phyloP scores from a whole-genome alignment of 2,797 vertebrate genomes.

The Acanthurus tractus region DNA sequence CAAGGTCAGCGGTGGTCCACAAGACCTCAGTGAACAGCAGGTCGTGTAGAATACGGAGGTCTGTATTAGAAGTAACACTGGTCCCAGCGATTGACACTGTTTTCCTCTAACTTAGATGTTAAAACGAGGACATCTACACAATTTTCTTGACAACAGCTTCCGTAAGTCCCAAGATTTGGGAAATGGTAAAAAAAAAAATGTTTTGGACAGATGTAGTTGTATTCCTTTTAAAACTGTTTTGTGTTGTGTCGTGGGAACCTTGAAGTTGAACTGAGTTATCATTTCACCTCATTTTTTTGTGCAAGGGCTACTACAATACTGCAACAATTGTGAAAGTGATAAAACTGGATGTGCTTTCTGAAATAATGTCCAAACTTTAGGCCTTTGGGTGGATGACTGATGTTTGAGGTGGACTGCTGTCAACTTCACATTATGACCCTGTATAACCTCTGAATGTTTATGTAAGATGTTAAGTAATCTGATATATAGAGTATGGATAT shows the following conservation, averaged over 20 bases:
- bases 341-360: neutral
- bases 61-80: neutral
- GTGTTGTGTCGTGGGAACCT: neutral
- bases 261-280: too few relatives aligned
- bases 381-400: neutral
- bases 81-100: neutral
- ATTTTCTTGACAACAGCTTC: neutral
- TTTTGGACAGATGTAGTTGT: neutral
- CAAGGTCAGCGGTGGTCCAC: slow-evolving; percentile 49
- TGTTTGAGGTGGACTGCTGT: neutral
- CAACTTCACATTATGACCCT: neutral
- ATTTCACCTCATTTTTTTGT: neutral
- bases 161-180: neutral
- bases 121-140: neutral
- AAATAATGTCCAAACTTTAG: neutral
- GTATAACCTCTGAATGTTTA: neutral
- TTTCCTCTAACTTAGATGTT: neutral
- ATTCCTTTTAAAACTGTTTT: neutral
- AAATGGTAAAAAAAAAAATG: neutral
- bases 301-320: neutral
- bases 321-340: neutral
- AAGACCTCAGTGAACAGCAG: slow-evolving; percentile 23
- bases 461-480: neutral
- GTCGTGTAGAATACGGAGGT: neutral
- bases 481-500: neutral